Conservation (phyloP, 2,113 vertebrate species). For the Elanus axillaris region DNA sequence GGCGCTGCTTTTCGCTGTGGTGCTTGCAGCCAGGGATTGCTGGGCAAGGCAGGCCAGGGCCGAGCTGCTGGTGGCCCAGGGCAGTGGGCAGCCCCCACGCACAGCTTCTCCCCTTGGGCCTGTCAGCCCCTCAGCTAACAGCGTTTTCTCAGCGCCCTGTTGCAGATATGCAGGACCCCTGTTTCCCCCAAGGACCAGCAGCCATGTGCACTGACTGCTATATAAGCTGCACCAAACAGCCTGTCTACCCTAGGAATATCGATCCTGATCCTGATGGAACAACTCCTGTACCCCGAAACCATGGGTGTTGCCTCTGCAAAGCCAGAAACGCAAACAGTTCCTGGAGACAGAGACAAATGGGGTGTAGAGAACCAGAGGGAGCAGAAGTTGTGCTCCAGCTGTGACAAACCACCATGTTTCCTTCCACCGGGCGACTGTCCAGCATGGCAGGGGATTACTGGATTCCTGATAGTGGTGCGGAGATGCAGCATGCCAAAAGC, state of each 20-base stretch:
- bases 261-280: neutral
- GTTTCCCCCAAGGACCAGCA: neutral
- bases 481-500: neutral
- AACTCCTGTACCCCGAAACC: neutral
- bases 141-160: neutral
- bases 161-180: neutral
- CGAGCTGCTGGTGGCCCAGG: rapidly evolving
- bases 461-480: neutral
- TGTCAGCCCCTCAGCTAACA: neutral
- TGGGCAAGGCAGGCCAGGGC: neutral
- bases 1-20: neutral
- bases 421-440: neutral
- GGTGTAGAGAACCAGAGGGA: neutral
- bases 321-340: neutral
- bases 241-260: neutral
- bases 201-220: neutral
- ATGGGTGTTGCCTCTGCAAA: neutral
- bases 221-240: neutral
- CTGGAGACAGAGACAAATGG: neutral
- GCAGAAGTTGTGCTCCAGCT: neutral
- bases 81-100: rapidly evolving
- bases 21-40: neutral
- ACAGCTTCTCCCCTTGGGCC: neutral
- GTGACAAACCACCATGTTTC: neutral
- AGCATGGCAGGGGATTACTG: neutral